phyloP scores from a whole-genome alignment of 2,113 vertebrate genomes.

The Erinaceus europaeus region DNA sequence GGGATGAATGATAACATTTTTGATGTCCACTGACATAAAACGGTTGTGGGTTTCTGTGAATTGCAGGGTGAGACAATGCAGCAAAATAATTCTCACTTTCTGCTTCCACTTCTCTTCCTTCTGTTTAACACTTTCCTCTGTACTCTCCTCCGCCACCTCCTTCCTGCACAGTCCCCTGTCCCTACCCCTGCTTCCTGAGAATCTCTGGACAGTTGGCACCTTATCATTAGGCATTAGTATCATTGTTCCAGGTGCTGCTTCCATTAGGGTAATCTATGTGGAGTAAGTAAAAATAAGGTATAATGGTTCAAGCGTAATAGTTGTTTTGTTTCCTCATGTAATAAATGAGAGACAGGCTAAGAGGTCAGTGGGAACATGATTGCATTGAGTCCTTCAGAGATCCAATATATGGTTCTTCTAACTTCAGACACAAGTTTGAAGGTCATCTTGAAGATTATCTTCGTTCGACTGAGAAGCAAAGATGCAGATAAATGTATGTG shows the following conservation, averaged over 20 bases:
- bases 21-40: background rate
- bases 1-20: background rate
- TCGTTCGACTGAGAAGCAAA: background rate
- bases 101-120: too few relatives aligned
- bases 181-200: background rate
- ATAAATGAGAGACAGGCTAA: background rate
- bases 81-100: background rate
- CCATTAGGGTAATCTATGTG: background rate
- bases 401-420: background rate
- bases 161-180: background rate
- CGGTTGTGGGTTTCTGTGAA: background rate
- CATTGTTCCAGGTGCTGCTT: background rate
- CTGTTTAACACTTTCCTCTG: too few relatives aligned
- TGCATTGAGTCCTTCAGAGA: background rate
- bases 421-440: background rate
- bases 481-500: background rate
- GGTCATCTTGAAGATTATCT: background rate
- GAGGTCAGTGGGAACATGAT: background rate
- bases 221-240: background rate
- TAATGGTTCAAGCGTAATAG: background rate
- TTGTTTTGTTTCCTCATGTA: background rate
- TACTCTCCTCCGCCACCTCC: too few relatives aligned
- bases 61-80: background rate
- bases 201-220: background rate
- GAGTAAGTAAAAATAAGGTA: background rate